phyloP scores from a whole-genome alignment of 2,797 vertebrate species.

The Rhinophrynus dorsalis region DNA sequence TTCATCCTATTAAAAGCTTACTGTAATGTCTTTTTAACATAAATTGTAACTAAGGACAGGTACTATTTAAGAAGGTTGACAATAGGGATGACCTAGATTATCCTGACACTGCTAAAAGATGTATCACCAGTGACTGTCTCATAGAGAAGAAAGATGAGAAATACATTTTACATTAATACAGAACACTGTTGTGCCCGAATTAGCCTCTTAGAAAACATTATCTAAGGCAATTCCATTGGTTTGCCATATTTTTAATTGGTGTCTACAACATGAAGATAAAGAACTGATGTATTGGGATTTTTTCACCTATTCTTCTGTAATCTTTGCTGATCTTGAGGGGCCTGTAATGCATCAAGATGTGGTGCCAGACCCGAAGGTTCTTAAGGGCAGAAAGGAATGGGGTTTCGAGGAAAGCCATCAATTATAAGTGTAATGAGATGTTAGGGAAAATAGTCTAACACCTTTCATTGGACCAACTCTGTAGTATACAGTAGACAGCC shows the following conservation, averaged over 20 bases:
- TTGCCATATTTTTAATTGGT: conserved; percentile 44
- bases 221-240: conserved; percentile 7
- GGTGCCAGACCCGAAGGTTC: not conserved
- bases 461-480: no score
- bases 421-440: not conserved
- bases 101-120: conserved; percentile 72
- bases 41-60: conserved; percentile 75
- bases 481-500: no score
- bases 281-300: conserved; percentile 32
- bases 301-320: conserved; percentile 12
- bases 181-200: conserved; percentile 60
- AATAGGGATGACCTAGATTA: conserved; percentile 76
- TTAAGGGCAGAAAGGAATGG: not conserved
- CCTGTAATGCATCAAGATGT: not conserved
- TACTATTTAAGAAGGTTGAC: conserved; percentile 72
- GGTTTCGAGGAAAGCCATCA: not conserved
- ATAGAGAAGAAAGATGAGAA: conserved; percentile 67
- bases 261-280: conserved; percentile 19
- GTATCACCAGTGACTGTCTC: conserved; percentile 68
- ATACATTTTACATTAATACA: conserved; percentile 69
- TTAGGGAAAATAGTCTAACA: no score
- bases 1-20: conserved; percentile 81
- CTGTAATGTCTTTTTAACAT: conserved; percentile 78
- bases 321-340: not conserved
- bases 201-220: conserved; percentile 62